These are phyloP conservation scores for Disparrhopalites patrizii DNA, from an alignment of 2,888 invertebrate genomes.

Conservation along the genomic window DNA sequence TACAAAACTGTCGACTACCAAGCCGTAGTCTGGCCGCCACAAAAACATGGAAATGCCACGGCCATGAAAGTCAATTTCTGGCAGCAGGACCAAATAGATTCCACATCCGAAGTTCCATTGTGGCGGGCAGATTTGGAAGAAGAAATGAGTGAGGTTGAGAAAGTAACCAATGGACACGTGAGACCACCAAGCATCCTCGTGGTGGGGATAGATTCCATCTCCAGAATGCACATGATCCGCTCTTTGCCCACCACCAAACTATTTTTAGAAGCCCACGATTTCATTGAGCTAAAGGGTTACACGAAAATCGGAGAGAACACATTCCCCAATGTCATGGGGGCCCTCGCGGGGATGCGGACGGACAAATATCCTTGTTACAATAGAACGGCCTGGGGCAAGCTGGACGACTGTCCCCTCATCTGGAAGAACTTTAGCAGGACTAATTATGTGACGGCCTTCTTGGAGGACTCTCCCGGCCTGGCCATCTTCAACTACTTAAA, in stretches of 20 bases:
- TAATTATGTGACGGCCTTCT: conserved; percentile 74
- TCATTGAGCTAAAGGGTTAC: conserved; percentile 71
- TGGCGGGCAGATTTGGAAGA: not conserved
- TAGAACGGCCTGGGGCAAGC: conserved; percentile 51
- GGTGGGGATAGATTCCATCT: conserved; percentile 38
- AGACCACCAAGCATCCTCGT: conserved; percentile 45
- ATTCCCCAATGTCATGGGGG: conserved; percentile 82
- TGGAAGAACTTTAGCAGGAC: conserved; percentile 70
- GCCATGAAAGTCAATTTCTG: not conserved
- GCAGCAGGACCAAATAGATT: not conserved
- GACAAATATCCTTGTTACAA: conserved; percentile 48
- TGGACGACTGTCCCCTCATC: conserved; percentile 69
- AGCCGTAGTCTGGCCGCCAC: conserved; percentile 9
- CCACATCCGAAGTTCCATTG: not conserved
- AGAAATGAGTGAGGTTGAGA: too few relatives aligned
- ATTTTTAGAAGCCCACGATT: conserved; percentile 65
- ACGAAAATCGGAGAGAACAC: conserved; percentile 68
- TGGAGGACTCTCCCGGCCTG: conserved; percentile 69
- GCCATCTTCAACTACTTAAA: conserved; percentile 74
- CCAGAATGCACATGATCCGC: conserved; percentile 64
- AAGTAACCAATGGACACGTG: not conserved
- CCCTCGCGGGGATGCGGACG: conserved; percentile 52
- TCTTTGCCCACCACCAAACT: conserved; percentile 69
- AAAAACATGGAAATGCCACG: conserved; percentile 13
- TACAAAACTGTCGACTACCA: conserved; percentile 7